Percentiles rank a stretch among this genome's conserved stretches.
phyloP scores from a whole-genome alignment of 2,113 vertebrate genomes.

The Scophthalmus maximus region DNA sequence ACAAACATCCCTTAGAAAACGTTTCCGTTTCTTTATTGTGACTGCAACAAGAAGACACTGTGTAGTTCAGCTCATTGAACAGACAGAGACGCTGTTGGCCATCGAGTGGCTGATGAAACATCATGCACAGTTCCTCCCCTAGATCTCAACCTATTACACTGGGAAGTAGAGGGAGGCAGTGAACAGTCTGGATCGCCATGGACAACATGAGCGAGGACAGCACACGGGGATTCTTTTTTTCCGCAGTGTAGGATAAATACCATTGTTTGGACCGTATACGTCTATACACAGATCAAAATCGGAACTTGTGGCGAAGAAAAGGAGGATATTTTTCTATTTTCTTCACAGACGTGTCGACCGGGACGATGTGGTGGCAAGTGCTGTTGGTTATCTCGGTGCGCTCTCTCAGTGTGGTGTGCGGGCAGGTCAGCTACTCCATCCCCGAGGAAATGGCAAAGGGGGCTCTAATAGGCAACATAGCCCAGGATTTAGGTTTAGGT shows the following conservation, averaged over 20 bases:
- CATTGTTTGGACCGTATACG: neutral
- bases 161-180: neutral
- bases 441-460: slow-evolving; percentile 38
- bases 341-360: neutral
- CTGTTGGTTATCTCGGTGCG: neutral
- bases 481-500: slow-evolving; percentile 39
- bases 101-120: neutral
- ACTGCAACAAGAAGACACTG: too few species aligned
- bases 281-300: neutral
- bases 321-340: neutral
- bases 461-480: slow-evolving; percentile 31
- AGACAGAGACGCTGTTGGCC: neutral
- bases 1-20: too few species aligned
- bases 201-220: neutral
- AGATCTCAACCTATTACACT: neutral
- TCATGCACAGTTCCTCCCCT: neutral
- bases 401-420: fast-evolving
- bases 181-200: neutral
- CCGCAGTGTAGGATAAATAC: neutral
- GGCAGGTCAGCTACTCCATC: slow-evolving; percentile 44
- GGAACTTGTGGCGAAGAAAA: neutral
- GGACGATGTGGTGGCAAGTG: slow-evolving; percentile 11
- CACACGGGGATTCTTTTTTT: neutral
- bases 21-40: too few species aligned
- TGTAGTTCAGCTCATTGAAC: neutral